A percentile compares a stretch with the other conserved stretches of the same genome.
Evolutionary conservation across 1,140 invertebrate species (phyloP).

Genomic region (Maniola jurtina): DNA sequence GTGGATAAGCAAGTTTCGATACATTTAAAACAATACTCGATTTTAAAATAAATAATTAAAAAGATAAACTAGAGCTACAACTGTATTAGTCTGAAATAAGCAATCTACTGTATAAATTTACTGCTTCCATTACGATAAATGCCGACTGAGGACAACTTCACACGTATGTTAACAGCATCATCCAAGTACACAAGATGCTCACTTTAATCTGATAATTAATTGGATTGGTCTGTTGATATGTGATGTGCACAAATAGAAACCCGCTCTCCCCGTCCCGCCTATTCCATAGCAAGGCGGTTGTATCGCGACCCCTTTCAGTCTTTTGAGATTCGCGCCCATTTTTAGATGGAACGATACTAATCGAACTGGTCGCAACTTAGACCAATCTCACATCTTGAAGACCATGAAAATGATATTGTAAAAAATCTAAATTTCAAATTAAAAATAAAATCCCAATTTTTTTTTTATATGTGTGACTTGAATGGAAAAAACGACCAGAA

Average conservation of each 20-base stretch:
- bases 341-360: slow-evolving; percentile 69
- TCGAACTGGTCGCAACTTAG: slow-evolving; percentile 58
- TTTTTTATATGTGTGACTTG: slow-evolving; percentile 1
- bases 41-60: neutral
- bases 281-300: slow-evolving; percentile 45
- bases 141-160: slow-evolving; percentile 47
- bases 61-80: slow-evolving; percentile 17
- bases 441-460: neutral
- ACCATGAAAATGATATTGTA: slow-evolving; percentile 11
- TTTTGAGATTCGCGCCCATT: slow-evolving; percentile 76
- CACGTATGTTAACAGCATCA: slow-evolving; percentile 49
- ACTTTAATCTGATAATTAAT: slow-evolving; percentile 80
- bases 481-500: neutral
- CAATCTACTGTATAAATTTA: slow-evolving; percentile 36
- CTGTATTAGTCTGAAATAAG: slow-evolving; percentile 24
- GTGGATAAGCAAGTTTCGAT: neutral
- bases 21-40: neutral
- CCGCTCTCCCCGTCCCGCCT: slow-evolving; percentile 49
- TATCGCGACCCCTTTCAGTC: slow-evolving; percentile 67
- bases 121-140: slow-evolving; percentile 38
- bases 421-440: neutral
- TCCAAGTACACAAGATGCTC: slow-evolving; percentile 67
- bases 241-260: slow-evolving; percentile 74
- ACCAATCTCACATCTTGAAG: slow-evolving; percentile 4
- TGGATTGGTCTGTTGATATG: slow-evolving; percentile 77